Evolutionary conservation across 2,113 vertebrate species (phyloP), one percentile per base, ranked within the genome.

Genomic region (Danionella cerebrum): DNA sequence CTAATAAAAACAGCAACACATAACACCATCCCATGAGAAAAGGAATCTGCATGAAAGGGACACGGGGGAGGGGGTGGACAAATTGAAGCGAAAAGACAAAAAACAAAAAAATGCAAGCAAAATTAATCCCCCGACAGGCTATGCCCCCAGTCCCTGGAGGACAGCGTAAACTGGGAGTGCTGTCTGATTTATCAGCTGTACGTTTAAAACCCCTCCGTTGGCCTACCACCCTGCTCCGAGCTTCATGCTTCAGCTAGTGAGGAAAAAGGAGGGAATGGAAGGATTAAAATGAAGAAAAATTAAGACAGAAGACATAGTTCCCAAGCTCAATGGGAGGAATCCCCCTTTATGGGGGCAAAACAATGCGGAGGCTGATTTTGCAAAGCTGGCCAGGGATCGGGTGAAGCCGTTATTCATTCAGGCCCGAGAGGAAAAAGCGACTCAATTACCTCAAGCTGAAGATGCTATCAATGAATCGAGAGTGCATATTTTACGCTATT

Each of bases 371-470:
- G 78, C 91, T 83, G 89, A 88, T 91, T 89, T 81, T 91, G 74
- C 88, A 87, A 90, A 90, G 89, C 89, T 91, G 85, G 79, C 76
- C 33, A 39, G 63, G 82, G 84, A 86, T 87, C 92, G 90, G 92
- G 96, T 96, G 92, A 94, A 97, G 94, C 93, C 92, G 93, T 97
- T 96, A 96, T 89, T 96, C 92, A 94, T 93, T 93, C 93, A 92
- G 91, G 92, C 92, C n/a, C 90, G 82, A 35, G 76, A 78, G 44
- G 63, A 62, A 73, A 89, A 86, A 89, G 88, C 90, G 93, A 93
- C 94, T 95, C 94, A 93, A 96, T 98, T 96, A 97, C 94, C 90
- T 92, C 93, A 89, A 94, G 86, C 90, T 93, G 91, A 94, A 95
- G 94, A 96, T 93, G 91, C 90, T 94, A 97, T 97, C 94, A 94